Conservation (phyloP, 2,113 vertebrate genomes). For the Talpa occidentalis region DNA sequence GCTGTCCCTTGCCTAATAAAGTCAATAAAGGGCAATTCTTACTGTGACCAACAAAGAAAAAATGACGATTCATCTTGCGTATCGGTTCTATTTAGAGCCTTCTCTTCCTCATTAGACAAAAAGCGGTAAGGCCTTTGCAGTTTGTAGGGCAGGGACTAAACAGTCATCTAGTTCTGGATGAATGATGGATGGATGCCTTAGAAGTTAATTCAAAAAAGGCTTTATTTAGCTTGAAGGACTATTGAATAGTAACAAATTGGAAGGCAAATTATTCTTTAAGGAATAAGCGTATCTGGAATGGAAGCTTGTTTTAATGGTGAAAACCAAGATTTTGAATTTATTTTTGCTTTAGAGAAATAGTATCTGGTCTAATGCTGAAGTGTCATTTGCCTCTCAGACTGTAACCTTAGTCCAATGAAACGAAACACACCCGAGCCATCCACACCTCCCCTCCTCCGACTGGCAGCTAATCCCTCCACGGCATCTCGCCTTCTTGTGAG, state of each 20-base stretch:
- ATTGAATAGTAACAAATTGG: neutral
- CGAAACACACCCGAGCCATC: neutral
- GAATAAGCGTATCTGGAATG: neutral
- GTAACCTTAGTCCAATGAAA: neutral
- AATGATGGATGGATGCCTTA: neutral
- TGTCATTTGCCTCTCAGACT: neutral
- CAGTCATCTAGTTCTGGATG: neutral
- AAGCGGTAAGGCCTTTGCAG: neutral
- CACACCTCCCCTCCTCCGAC: too few relatives aligned
- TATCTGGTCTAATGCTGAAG: neutral
- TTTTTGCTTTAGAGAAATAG: constrained; percentile 5
- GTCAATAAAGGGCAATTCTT: neutral
- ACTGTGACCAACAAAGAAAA: neutral
- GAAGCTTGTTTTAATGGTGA: neutral
- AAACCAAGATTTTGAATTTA: neutral
- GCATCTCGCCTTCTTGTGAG: neutral
- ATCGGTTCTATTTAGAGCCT: neutral
- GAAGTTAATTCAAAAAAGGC: neutral
- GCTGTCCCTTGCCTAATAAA: fast-evolving
- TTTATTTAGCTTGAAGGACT: constrained; percentile 38
- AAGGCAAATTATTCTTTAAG: constrained; percentile 34
- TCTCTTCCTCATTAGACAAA: neutral
- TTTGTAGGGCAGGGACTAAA: too few relatives aligned
- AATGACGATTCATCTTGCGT: neutral
- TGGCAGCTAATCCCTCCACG: neutral